A percentile compares a stretch with the other conserved stretches of the same genome.
Conservation (phyloP, 1,140 invertebrate species). For the Laupala kohalensis region DNA sequence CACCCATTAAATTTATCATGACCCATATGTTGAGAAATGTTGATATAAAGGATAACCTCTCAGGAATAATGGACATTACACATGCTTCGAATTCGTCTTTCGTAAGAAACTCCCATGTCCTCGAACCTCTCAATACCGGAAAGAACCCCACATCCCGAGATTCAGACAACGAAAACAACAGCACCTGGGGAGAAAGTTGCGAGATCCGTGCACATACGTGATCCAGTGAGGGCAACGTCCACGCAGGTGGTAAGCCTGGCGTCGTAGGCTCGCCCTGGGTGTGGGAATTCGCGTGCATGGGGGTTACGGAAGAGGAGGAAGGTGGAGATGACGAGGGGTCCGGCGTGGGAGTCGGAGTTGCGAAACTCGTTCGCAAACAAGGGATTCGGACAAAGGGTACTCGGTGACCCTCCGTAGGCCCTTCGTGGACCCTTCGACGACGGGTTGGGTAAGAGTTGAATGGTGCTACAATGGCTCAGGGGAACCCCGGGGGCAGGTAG, state of each 20-base stretch:
- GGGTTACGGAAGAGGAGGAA: too few species aligned
- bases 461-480: neutral
- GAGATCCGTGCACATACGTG: too few species aligned
- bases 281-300: neutral
- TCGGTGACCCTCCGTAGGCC: neutral
- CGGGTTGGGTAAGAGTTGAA: neutral
- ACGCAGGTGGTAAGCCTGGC: neutral
- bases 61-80: too few species aligned
- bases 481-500: neutral
- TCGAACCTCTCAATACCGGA: too few species aligned
- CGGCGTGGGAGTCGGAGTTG: neutral
- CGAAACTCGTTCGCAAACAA: neutral
- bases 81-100: too few species aligned
- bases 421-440: too few species aligned
- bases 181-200: too few species aligned
- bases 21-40: too few species aligned
- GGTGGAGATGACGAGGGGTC: neutral
- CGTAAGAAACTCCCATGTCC: too few species aligned
- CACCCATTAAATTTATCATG: too few species aligned
- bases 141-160: too few species aligned
- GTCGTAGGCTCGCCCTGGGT: neutral
- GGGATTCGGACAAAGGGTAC: neutral
- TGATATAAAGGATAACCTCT: too few species aligned
- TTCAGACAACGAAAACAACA: neutral
- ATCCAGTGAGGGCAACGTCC: neutral